Percentiles rank a stretch among this genome's conserved stretches.
These are phyloP conservation scores for Hypomesus transpacificus DNA, from an alignment of 2,113 vertebrate species.

Conservation along the genomic window DNA sequence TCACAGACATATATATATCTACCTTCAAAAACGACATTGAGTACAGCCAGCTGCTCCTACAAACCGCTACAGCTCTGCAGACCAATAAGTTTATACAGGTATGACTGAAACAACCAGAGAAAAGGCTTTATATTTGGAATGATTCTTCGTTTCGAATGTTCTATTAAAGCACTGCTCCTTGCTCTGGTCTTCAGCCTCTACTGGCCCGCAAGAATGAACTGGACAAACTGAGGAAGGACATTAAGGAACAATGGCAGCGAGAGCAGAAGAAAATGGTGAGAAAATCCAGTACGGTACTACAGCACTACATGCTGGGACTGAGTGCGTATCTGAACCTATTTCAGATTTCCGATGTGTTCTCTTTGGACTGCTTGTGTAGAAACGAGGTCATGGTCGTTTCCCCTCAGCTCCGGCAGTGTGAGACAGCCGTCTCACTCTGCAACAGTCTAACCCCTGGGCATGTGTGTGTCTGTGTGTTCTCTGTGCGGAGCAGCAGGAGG, in stretches of 20 bases:
- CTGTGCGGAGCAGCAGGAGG: constrained; percentile 78
- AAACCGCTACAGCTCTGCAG: constrained; percentile 86
- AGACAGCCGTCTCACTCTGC: neutral
- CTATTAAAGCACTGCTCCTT: neutral
- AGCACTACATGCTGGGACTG: no score
- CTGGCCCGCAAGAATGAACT: constrained; percentile 89
- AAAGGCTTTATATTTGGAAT: no score
- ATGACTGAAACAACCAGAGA: constrained; percentile 28
- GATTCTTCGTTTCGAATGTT: neutral
- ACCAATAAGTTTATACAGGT: constrained; percentile 97
- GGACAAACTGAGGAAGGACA: constrained; percentile 92
- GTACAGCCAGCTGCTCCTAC: constrained; percentile 82
- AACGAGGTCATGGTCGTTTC: no score
- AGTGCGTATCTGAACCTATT: no score
- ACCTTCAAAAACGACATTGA: constrained; percentile 90
- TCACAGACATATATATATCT: constrained; percentile 83
- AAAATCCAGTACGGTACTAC: no score
- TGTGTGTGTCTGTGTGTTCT: neutral
- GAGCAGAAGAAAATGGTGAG: constrained; percentile 92
- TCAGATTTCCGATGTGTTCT: neutral
- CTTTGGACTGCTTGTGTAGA: neutral
- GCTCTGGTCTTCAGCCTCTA: constrained; percentile 76
- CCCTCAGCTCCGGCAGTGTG: neutral
- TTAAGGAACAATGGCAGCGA: constrained; percentile 96
- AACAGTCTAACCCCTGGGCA: neutral